Base-by-base conservation (phyloP, 2,113 vertebrate species). In the Trematocara unimaculatum region DNA sequence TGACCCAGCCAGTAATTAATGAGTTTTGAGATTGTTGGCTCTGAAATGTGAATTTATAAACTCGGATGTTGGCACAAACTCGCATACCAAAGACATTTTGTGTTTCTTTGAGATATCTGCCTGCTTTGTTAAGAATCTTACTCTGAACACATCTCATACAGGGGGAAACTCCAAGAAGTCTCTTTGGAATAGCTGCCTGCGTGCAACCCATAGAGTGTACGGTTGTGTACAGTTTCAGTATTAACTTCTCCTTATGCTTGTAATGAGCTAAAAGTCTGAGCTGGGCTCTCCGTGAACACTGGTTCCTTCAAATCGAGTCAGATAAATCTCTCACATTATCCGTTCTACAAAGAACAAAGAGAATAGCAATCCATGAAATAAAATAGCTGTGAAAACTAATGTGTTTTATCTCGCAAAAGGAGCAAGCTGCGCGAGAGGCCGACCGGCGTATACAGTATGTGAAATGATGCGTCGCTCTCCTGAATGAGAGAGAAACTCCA, bases 311-410 rank as follows among this genome's bases (percentile, higher is more conserved):
- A 82, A 85, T 91, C 82, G 77, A 79, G 53, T 85, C 81, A 42
- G 55, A 79, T 92, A 81, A 87, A 84, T 82, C 58, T 88, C 60
- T 40, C 17, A 14, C 78, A 90, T 81, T 79, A 82, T 79, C 62
- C 70, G 10, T 8, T 91, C 49, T 38, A 20, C 84, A 64, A 70
- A 91, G 87, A 93, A 87, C 74, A 90, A 92, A 89, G 84, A n/a
- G 40, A 81, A 93, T 72, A 89, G 18, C 54, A 88, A 78, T 77
- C 81, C 84, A 84, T 90, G 91, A 92, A 92, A 95, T 81, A 86
- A 93, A 93, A 93, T 89, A 88, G 92, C 89, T 84, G 83, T 54
- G 88, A 88, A 90, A 87, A 89, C 85, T 82, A 87, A 94, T 93
- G 82, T 87, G 77, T 92, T 95, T 93, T 94, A 91, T 95, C 88